Base-by-base conservation (phyloP, 2,888 invertebrate species). In the Leptarthrus brevirostris region DNA sequence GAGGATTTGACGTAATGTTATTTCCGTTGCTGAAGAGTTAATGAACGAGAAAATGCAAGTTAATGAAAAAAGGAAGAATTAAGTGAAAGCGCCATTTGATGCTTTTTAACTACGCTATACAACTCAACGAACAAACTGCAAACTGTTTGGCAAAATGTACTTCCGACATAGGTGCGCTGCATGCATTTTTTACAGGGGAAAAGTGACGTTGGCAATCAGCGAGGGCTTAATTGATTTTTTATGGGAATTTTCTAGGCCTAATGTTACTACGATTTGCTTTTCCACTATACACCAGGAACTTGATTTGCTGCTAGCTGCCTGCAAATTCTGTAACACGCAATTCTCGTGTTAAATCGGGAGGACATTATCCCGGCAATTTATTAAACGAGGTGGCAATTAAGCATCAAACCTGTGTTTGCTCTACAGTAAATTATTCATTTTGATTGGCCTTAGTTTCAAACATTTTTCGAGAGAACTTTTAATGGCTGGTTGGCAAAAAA, bases 251-350 rank as follows among this genome's bases (percentile, higher is more conserved):
- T 26, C 14, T 30, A 56, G 16, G 56, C 30, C 14, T 30, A 14
- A 26, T 30, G 14, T 26, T 56, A 14, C 10, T 26, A 6, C 54
- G 1, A 56, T 14, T 30, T 40, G 61, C 61, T 18, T 40, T 61
- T 36, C 10, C 61, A 36, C 8, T 20, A 34, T 34, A 40, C 61
- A 61, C 52, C 10, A 44, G 44, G 44, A 61, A 18, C 61, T 61
- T 36, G 34, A 61, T 61, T 61, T 18, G 36, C 36, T 36, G 20
- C 20, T 61, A 36, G 22, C 22, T 30, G 20, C 61, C 20, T 66
- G 66, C 66, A 49, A 66, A 66, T n/a, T 66, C 47, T 66, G 20
- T 47, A 20, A 26, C 66, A 66, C 66, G 66, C 66, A 49, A 66
- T 66, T 66, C 66, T 49, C 66, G 26, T 66, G 66, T 66, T 66